Evolutionary conservation across 2,888 invertebrate species (phyloP), one percentile per base, ranked within the genome.

Genomic region (Andricus curvator): DNA sequence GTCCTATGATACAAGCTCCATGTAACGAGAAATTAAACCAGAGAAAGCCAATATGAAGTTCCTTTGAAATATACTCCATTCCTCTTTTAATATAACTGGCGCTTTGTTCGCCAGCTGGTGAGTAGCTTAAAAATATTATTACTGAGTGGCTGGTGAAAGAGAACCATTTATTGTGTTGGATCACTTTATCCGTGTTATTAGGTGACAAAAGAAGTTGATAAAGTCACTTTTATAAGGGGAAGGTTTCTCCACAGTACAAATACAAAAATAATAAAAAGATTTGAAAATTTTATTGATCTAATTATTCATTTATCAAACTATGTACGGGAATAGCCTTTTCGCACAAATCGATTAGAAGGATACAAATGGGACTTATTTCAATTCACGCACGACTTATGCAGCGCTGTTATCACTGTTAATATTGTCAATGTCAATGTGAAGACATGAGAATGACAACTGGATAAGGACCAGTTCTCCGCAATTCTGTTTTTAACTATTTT

Each of bases 41-140:
- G n/a, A 56, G 20, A 9, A 56, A n/a, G n/a, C 56, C 11, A 60
- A 60, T 60, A n/a, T 56, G 20, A 60, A 60, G 22, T 60, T 60
- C 11, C 13, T 22, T 60, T 51, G 68, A 70, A 51, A 70, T 48
- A 51, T 48, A 20, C 48, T 29, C 20, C 20, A 48, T 70, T 70
- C 20, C 68, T 29, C 48, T 48, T 29, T 70, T 48, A 48, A 70
- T 70, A 44, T 22, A 51, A n/a, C 29, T 70, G 48, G 48, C 29
- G 29, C 20, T 70, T 70, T 70, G 25, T 44, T 48, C 68, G 17
- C 74, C 74, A 74, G 74, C 48, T 56, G 74, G 33, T 56, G 51
- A 74, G 56, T 56, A 20, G 33, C 56, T 74, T 74, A n/a, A 51
- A 51, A 70, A 51, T 29, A 74, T 74, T 56, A 56, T 74, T 56